Percentiles rank a stretch among this genome's conserved stretches.
Evolutionary conservation across 2,797 vertebrate genomes (phyloP).

Genomic region (Margarornis squamiger): DNA sequence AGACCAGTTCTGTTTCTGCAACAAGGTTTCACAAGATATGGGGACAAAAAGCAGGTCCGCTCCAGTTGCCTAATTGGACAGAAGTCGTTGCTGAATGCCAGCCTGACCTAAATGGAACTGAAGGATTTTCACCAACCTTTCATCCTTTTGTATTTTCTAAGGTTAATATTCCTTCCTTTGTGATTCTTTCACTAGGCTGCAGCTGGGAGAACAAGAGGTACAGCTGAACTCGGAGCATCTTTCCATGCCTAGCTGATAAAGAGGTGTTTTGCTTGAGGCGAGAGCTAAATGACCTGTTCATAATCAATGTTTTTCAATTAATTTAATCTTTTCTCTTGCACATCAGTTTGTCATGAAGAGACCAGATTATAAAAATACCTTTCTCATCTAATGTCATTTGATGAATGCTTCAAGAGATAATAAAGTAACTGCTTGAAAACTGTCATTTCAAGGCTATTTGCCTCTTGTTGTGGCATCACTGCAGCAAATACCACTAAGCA

Average conservation of each 20-base stretch:
- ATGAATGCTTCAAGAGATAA: constrained; percentile 10
- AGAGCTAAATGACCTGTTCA: constrained; percentile 41
- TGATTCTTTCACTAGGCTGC: neutral
- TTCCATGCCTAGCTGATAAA: neutral
- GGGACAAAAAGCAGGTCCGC: neutral
- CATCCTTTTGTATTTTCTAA: constrained; percentile 32
- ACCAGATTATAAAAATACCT: neutral
- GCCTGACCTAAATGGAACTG: constrained; percentile 49
- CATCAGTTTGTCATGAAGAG: constrained; percentile 11
- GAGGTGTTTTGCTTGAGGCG: constrained; percentile 16
- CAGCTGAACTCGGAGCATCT: neutral
- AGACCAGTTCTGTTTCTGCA: neutral
- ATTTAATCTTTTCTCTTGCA: constrained; percentile 48
- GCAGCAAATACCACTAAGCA: neutral
- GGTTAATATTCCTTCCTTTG: constrained; percentile 40
- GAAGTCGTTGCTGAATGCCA: neutral
- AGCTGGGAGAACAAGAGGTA: constrained; percentile 1
- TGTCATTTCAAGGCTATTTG: neutral
- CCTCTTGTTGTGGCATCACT: neutral
- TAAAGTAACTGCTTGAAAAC: neutral
- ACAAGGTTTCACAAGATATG: neutral
- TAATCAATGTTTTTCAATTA: constrained; percentile 40
- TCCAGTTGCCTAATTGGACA: constrained; percentile 41
- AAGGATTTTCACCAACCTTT: constrained; percentile 35
- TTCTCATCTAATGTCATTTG: neutral